Evolutionary conservation across 2,888 invertebrate species (phyloP), one percentile per base, ranked within the genome.

Genomic region (Epinotia ramella): DNA sequence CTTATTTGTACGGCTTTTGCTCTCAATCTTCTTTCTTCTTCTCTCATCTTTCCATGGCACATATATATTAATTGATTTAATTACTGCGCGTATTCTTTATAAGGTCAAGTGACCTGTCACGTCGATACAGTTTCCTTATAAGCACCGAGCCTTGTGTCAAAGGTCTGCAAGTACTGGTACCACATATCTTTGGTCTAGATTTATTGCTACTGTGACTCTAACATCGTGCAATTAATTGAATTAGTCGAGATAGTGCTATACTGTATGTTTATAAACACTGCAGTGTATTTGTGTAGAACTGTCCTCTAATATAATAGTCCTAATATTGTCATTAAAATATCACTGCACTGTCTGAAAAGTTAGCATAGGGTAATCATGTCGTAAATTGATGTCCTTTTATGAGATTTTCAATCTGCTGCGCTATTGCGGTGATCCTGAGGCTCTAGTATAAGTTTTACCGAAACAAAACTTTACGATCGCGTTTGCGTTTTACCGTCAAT

Each of bases 41-140:
- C 49, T 49, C 3, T 49, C 16, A 49, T 49, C 16, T 53, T 53
- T 53, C 53, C 53, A 53, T 53, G 53, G 53, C 53, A n/a, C 53
- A n/a, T 53, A 18, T 13, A 46, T 46, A 46, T 69, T n/a, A 46
- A 59, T 60, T 59, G 44, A 68, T 60, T 28, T 46, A 68, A 68
- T 68, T 44, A 67, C 20, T 69, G 59, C 24, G 33, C 56, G 20
- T 63, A 33, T 60, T 65, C 70, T 53, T 63, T 70, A 53, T 64
- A 69, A 46, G 68, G 57, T n/a, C n/a, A 18, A 63, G 56, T 46
- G 76, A 76, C 76, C 67, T 72, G 76, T 76, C 76, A 72, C 72
- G 63, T 76, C 63, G 46, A 67, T 71, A 70, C 57, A 40, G 60
- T 57, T 76, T 56, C 76, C 76, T 76, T 76, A 76, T 76, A 76